Base-by-base conservation (phyloP, 2,888 invertebrate genomes). In the Eupithecia exiguata region DNA sequence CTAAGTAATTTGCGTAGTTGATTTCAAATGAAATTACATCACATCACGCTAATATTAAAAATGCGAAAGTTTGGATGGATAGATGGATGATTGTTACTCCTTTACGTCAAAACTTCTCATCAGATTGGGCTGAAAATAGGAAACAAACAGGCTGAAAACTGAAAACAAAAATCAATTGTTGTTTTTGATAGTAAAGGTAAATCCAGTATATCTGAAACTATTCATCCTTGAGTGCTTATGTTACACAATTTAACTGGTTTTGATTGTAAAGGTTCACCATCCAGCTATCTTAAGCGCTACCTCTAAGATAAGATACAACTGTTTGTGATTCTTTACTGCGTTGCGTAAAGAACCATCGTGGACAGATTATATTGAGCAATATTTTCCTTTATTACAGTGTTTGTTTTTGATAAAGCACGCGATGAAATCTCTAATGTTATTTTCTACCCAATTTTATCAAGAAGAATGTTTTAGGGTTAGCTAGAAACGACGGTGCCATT, bases 281-380 rank as follows among this genome's bases (percentile, higher is more conserved):
- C 36, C 53, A 58, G 69, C 62, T 71, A 73, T 68, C 70, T 43
- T 67, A 49, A 25, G 40, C 76, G 65, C 25, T 74, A 72, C 71
- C 63, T 21, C 40, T 53, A 16, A 74, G 82, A 82, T 83, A 82
- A 83, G 80, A 78, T 80, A 71, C 80, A 81, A 25, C 12, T 79
- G 86, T 84, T 79, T 80, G 79, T 71, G 77, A 86, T 84, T 84
- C 83, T 83, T 84, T 82, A 74, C 75, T 69, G 72, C 18, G 79
- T 88, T 88, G 86, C 86, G 85, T 81, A 86, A 86, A 70, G 68
- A 63, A 73, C 40, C 71, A 73, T 71, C 66, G 46, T 71, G 35
- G 68, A 38, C 67, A 43, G 61, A 58, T n/a, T n/a, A n/a, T 74
- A 70, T 72, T 70, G 46, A 38, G 75, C 70, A 72, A 75, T 72